Percentiles rank a stretch among this genome's conserved stretches.
phyloP scores from a whole-genome alignment of 1,140 invertebrate species.

The Spodoptera litura region DNA sequence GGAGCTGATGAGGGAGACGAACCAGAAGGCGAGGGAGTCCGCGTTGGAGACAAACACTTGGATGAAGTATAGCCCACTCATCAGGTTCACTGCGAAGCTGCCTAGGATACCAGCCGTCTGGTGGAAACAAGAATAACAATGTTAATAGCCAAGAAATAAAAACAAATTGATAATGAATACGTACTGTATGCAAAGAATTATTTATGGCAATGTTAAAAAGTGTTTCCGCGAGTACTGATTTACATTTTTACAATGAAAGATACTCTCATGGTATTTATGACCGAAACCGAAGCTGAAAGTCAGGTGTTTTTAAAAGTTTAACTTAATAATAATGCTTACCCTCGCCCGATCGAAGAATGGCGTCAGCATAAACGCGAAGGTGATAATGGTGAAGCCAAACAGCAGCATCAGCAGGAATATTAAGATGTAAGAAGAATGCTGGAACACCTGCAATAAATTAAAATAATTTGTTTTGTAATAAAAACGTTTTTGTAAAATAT shows the following conservation, averaged over 20 bases:
- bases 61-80: constrained; percentile 92
- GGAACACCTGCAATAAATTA: constrained; percentile 88
- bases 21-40: constrained; percentile 89
- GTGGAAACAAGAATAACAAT: not conserved
- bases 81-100: constrained; percentile 91
- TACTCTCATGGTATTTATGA: too few relatives aligned
- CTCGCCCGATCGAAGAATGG: constrained; percentile 95
- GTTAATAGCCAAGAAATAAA: not conserved
- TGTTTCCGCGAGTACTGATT: too few relatives aligned
- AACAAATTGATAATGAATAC: too few relatives aligned
- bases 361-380: constrained; percentile 93
- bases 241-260: too few relatives aligned
- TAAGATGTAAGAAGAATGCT: constrained; percentile 91
- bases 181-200: too few relatives aligned
- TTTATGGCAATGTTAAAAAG: too few relatives aligned
- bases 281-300: too few relatives aligned
- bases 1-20: constrained; percentile 92
- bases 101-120: constrained; percentile 93
- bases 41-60: constrained; percentile 91
- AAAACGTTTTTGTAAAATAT: too few relatives aligned
- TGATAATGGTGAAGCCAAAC: constrained; percentile 93
- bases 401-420: constrained; percentile 92
- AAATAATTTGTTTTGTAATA: too few relatives aligned
- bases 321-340: constrained; percentile 82
- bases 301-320: too few relatives aligned